Evolutionary conservation across 2,888 invertebrate genomes (phyloP).

Genomic region (Gortyna flavago): DNA sequence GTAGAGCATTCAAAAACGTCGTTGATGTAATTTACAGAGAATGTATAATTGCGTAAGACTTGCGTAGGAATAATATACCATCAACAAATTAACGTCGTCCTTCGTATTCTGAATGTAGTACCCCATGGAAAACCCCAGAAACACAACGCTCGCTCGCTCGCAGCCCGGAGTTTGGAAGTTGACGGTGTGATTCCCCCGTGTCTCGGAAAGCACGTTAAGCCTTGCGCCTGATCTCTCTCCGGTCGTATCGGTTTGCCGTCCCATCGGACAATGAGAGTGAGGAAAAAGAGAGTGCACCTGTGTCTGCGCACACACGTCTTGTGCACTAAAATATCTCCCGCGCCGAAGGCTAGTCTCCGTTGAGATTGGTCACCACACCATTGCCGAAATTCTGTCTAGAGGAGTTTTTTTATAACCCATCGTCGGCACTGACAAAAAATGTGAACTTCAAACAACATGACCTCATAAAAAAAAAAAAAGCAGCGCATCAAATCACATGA

Average conservation of each 20-base stretch:
- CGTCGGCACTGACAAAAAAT: neutral
- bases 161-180: neutral
- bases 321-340: neutral
- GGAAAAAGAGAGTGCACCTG: too few species aligned
- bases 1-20: neutral
- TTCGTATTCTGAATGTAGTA: neutral
- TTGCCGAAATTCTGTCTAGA: neutral
- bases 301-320: too few species aligned
- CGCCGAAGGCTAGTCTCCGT: neutral
- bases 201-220: too few species aligned
- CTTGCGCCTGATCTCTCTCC: too few species aligned
- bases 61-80: too few species aligned
- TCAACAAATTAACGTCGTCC: neutral
- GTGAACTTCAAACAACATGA: slow-evolving; percentile 8
- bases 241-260: too few species aligned
- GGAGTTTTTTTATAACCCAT: neutral
- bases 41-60: neutral
- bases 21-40: neutral
- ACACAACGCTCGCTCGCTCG: neutral
- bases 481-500: slow-evolving; percentile 11
- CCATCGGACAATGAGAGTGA: too few species aligned
- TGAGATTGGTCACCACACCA: neutral
- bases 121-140: neutral
- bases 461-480: slow-evolving; percentile 23
- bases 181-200: too few species aligned